These are phyloP conservation scores for Hippocampus guttulatus DNA, from an alignment of 2,113 vertebrate genomes.

Conservation along the genomic window DNA sequence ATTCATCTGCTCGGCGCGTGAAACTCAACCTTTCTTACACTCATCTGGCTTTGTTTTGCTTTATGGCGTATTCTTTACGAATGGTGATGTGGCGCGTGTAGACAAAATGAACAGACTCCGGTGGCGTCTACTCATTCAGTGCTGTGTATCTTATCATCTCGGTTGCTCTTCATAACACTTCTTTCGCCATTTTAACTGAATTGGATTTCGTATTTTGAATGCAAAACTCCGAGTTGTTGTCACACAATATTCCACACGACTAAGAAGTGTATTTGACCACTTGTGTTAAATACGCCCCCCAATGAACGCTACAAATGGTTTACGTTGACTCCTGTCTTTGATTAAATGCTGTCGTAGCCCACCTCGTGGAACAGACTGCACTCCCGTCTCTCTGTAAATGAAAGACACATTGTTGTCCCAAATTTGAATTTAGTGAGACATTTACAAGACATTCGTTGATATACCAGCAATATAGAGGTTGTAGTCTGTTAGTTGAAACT, in stretches of 20 bases:
- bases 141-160: neutral
- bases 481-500: neutral
- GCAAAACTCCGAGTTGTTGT: no score
- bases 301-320: no score
- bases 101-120: neutral
- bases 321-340: no score
- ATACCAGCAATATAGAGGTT: neutral
- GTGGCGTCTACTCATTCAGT: neutral
- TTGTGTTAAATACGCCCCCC: no score
- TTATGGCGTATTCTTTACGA: neutral
- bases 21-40: neutral
- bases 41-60: neutral
- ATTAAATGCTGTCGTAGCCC: no score
- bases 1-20: neutral
- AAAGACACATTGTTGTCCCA: neutral
- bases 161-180: no score
- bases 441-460: neutral
- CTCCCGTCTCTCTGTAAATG: neutral
- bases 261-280: no score
- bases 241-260: no score
- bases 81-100: slow-evolving; percentile 1
- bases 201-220: no score
- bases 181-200: no score
- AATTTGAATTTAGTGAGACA: neutral
- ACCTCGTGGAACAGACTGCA: neutral